Percentiles rank a stretch among this genome's conserved stretches.
phyloP scores from a whole-genome alignment of 2,797 vertebrate genomes.

The Chiloscyllium punctatum region DNA sequence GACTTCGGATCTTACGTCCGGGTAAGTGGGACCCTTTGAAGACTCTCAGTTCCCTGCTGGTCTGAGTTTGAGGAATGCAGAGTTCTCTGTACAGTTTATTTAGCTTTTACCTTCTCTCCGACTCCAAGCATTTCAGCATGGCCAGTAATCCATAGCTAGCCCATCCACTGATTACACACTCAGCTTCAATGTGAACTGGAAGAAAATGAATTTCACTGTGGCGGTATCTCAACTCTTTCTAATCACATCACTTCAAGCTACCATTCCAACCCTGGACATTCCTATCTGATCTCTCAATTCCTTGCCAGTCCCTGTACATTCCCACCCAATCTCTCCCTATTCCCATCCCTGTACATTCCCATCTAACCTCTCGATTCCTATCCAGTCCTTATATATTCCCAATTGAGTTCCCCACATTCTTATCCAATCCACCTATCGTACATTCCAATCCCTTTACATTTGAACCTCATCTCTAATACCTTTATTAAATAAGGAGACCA shows the following conservation, averaged over 20 bases:
- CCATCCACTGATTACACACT: too few species aligned
- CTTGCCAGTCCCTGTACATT: not conserved
- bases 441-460: not conserved
- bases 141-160: not conserved
- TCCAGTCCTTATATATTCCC: not conserved
- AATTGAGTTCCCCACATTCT: too few species aligned
- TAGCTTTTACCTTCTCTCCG: not conserved
- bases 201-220: not conserved
- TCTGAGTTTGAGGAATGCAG: too few species aligned
- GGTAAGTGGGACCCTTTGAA: slow-evolving; percentile 49
- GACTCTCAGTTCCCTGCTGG: not conserved
- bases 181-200: not conserved
- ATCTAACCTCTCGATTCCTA: too few species aligned
- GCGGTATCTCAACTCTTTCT: not conserved
- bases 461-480: too few species aligned
- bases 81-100: too few species aligned
- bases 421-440: too few species aligned
- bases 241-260: too few species aligned
- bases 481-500: too few species aligned
- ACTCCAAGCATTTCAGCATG: not conserved
- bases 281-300: not conserved
- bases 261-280: not conserved
- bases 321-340: not conserved
- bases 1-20: slow-evolving; percentile 52
- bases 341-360: too few species aligned